Conservation (phyloP, 2,888 invertebrate species). For the Blastobasis adustella region DNA sequence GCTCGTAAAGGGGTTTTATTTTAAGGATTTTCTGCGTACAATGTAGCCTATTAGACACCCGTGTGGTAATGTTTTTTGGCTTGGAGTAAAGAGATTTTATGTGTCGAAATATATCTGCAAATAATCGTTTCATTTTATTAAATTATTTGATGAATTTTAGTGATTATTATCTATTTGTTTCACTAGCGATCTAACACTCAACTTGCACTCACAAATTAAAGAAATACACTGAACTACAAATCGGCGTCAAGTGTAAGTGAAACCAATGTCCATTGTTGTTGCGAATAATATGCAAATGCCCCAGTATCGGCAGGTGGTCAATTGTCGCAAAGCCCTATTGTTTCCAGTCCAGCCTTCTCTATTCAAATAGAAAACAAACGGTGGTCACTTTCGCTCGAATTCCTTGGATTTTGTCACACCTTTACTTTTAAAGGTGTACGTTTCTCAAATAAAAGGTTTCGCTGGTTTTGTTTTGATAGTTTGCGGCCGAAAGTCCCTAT, state of each 20-base stretch:
- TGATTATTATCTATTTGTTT: too few relatives aligned
- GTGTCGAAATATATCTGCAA: neutral
- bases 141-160: too few relatives aligned
- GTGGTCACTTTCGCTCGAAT: constrained; percentile 58
- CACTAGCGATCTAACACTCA: neutral
- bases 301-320: constrained; percentile 55
- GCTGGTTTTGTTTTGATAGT: constrained; percentile 41
- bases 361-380: constrained; percentile 21
- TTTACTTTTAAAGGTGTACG: constrained; percentile 37
- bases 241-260: constrained; percentile 44
- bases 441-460: constrained; percentile 15
- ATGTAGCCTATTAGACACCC: neutral
- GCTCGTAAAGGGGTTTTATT: neutral
- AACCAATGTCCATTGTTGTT: constrained; percentile 33
- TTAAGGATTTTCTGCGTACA: neutral
- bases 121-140: neutral
- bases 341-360: constrained; percentile 20
- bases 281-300: constrained; percentile 66
- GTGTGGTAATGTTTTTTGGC: neutral
- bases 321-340: constrained; percentile 36
- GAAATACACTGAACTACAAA: constrained; percentile 34
- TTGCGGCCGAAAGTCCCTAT: constrained; percentile 40
- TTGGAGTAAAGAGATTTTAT: neutral
- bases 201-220: constrained; percentile 32
- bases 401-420: constrained; percentile 44